Evolutionary conservation across 2,797 vertebrate genomes (phyloP), one percentile per base, ranked within the genome.

Genomic region (Tragelaphus oryx): DNA sequence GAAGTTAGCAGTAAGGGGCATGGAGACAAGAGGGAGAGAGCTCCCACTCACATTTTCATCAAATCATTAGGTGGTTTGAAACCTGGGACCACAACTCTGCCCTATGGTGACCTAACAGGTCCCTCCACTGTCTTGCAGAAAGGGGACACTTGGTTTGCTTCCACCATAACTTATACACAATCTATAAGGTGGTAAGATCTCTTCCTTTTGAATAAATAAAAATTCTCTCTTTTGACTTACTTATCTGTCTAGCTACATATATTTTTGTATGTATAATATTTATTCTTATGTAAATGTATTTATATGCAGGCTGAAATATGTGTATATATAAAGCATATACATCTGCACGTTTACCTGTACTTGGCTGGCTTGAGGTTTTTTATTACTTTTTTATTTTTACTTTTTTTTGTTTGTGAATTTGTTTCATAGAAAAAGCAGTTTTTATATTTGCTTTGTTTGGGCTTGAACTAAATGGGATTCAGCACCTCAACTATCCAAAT

Each of bases 401-500:
- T 89, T 68, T 4, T 60, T 57, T 74, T 71, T 74, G 12, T 54
- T 76, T 74, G 24, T 68, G 12, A 11, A 54, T 93, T 92, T 94
- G 1, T 81, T 89, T 85, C 81, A 11, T 37, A 79, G n/a, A 92
- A 8, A 28, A 28, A 79, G 16, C 24, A 33, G 0, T 54, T 87
- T 94, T 75, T 85, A 44, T 60, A 48, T 55, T 81, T 92, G 6
- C 28, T 92, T 14, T 87, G 1, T 50, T 96, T 90, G 44, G 6
- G 7, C 7, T 60, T 89, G 55, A 80, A 2, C 4, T 91, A 54
- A 74, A 28, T 6, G 80, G 22, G 6, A 75, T 41, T 93, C 8
- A 65, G 5, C n/a, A 17, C 4, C 12, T 13, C 20, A 28, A 4
- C 22, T 62, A 86, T 87, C 59, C 28, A 4, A 13, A 83, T 33